Percentiles rank a stretch among this genome's conserved stretches.
Conservation (phyloP, 2,888 invertebrate genomes). For the Linhomoeus sp. region DNA sequence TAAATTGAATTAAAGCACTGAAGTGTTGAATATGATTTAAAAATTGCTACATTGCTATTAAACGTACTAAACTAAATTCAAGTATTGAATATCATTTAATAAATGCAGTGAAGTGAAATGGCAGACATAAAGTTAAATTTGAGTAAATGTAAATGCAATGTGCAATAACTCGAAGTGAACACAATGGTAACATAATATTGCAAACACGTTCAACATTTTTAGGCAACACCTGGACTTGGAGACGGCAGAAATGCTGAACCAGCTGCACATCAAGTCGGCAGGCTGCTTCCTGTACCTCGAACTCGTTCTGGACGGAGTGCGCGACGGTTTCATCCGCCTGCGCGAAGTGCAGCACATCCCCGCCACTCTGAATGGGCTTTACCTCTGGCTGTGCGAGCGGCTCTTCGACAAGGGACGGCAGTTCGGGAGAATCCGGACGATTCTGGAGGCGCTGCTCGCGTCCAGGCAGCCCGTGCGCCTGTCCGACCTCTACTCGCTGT, state of each 20-base stretch:
- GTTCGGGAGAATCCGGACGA: conserved; percentile 49
- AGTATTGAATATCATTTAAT: too few species aligned
- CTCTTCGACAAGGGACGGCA: conserved; percentile 61
- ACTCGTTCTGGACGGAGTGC: conserved; percentile 62
- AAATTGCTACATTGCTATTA: too few species aligned
- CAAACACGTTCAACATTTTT: too few species aligned
- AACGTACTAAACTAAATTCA: too few species aligned
- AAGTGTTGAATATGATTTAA: too few species aligned
- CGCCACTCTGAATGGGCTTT: conserved; percentile 78
- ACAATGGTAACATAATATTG: too few species aligned
- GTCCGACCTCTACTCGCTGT: conserved; percentile 56
- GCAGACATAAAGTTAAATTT: too few species aligned
- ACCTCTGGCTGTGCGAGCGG: conserved; percentile 79
- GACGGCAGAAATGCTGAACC: conserved; percentile 82
- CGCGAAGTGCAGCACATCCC: conserved; percentile 80
- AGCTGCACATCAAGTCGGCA: conserved; percentile 82
- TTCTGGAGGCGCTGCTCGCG: conserved; percentile 67
- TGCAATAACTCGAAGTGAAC: too few species aligned
- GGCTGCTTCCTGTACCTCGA: conserved; percentile 39
- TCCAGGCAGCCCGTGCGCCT: conserved; percentile 64
- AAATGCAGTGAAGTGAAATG: too few species aligned
- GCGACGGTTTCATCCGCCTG: conserved; percentile 72
- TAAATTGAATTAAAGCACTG: too few species aligned
- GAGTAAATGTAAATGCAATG: too few species aligned
- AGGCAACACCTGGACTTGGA: conserved; percentile 47